Evolutionary conservation across 2,797 vertebrate species (phyloP), one percentile per base, ranked within the genome.

Genomic region (Syndactyla subalaris): DNA sequence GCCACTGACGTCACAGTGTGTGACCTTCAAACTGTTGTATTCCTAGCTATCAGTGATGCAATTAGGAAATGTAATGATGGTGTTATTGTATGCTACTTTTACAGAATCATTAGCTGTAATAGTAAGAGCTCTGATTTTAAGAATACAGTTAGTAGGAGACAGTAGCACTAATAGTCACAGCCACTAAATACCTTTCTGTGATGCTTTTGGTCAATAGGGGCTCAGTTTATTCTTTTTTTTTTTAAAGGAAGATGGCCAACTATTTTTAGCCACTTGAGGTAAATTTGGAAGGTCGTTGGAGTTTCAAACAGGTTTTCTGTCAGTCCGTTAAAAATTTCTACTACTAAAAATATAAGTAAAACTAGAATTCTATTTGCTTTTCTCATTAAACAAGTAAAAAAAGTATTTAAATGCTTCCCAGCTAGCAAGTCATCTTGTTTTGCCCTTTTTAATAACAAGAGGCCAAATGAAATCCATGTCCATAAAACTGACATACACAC

Each of bases 21-120:
- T 96, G 91, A 92, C 89, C 86, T 96, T 96, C 23, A 0, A 91
- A 78, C 68, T 24, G 49, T 67, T 89, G 57, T 68, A 36, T 92
- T 95, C 72, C 52, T 43, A 57, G n/a, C 78, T 79, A 38, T 77
- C 13, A 55, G 1, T 41, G 70, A 66, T 85, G 83, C 59, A 68
- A 13, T 39, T 88, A 62, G 59, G 70, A 93, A 82, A 70, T 52
- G 29, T 70, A 57, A 49, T 70, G 88, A 10, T 79, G 77, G 41
- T 52, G 65, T 38, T 26, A 67, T 22, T 84, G 36, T 68, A 27
- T 46, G 34, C 41, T 84, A 8, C 58, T 48, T 78, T 4, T 55
- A 72, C 11, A 39, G 73, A 58, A 62, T 62, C 14, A n/a, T 85
- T 86, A 43, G 20, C 43, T 63, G 29, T 43, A 38, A 74, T n/a